These are phyloP conservation scores for Dynastes hyllus DNA, from an alignment of 2,888 invertebrate genomes.

Conservation along the genomic window DNA sequence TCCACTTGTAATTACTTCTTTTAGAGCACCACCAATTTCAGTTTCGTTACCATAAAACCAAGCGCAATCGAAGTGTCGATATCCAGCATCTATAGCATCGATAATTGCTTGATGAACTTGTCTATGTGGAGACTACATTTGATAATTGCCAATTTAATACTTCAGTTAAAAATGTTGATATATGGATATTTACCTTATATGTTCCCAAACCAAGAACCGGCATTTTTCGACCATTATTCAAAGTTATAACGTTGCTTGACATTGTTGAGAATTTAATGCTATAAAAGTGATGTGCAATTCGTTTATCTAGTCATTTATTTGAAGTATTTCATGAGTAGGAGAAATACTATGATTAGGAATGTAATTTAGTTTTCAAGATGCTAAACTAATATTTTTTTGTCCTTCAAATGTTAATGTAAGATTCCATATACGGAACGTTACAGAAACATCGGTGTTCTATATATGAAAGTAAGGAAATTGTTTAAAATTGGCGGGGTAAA, in stretches of 20 bases:
- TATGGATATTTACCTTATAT: constrained; percentile 71
- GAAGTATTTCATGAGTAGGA: background rate
- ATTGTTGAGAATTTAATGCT: constrained; percentile 37
- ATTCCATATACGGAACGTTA: background rate
- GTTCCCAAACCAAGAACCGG: constrained; percentile 80
- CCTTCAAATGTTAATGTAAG: too few species aligned
- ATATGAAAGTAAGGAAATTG: background rate
- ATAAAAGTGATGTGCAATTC: background rate
- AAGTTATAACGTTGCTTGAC: constrained; percentile 68
- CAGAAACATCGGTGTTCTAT: background rate
- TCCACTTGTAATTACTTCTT: constrained; percentile 72
- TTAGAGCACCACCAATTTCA: constrained; percentile 74
- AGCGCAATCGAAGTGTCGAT: constrained; percentile 79
- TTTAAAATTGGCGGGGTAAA: too few species aligned
- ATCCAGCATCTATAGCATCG: constrained; percentile 77
- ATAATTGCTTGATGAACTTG: constrained; percentile 69
- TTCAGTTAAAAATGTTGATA: background rate
- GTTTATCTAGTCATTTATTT: background rate
- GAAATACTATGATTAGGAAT: too few species aligned
- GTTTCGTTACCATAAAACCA: constrained; percentile 75
- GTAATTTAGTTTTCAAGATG: too few species aligned
- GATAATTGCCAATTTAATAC: constrained; percentile 4
- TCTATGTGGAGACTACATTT: constrained; percentile 58
- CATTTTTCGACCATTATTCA: constrained; percentile 76
- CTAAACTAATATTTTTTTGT: too few species aligned